Base-by-base conservation (phyloP, 1,140 invertebrate species). In the Leptinotarsa defecta region DNA sequence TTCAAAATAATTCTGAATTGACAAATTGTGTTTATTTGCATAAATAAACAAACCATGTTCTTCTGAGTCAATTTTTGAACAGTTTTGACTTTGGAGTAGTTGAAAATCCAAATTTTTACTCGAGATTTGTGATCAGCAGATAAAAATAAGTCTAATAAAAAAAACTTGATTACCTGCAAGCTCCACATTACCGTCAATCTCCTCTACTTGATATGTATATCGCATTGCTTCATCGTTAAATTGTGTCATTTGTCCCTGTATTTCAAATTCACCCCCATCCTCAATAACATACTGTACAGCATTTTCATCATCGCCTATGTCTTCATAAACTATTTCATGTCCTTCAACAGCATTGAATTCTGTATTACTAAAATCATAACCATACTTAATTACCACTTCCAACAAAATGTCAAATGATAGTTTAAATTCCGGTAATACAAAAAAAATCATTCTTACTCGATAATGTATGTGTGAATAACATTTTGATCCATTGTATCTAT, bases 401-500 rank as follows among this genome's bases (percentile, higher is more conserved):
- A 64, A 64, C n/a, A 15, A 64, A 43, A 43, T 43, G 8, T 11
- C 8, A 43, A 43, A 43, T 43, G 8, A 43, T 43, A 43, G 11
- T 43, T 43, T 43, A 11, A 43, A 43, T 11, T 43, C 8, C 11
- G 34, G 34, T n/a, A 57, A 57, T 57, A 6, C 52, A 57, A 57
- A 57, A 57, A 57, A n/a, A 57, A 19, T 4, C 17, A 57, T 57
- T 57, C 80, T 75, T 78, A 81, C 81, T 81, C 74, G 20, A 81
- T 78, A 49, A 82, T 80, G 71, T 82, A 82, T 1, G 81, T 79
- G 24, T 78, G 76, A 57, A 78, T 74, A 61, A 71, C 74, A 64
- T 76, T 79, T 48, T 80, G 78, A 24, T 83, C 74, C 24, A 78
- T 76, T 20, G 77, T 78, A 74, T 81, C 80, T 48, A 85, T 82